These are phyloP conservation scores for Stomorhina lunata DNA, from an alignment of 2,888 invertebrate genomes.

Conservation along the genomic window DNA sequence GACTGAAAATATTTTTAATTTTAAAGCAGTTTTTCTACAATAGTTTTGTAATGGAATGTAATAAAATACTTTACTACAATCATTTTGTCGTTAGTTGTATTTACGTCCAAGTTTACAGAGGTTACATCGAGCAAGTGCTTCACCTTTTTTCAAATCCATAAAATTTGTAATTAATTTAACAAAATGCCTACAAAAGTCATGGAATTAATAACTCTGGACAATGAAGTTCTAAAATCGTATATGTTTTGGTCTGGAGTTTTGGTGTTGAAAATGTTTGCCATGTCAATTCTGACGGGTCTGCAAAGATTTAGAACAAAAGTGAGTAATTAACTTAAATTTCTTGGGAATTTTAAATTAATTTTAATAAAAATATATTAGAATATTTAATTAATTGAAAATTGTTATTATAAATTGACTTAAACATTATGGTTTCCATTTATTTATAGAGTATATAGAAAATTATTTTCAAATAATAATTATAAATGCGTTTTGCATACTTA, in stretches of 20 bases:
- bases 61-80: background rate
- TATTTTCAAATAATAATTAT: no score
- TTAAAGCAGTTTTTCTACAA: no score
- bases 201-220: slow-evolving; percentile 67
- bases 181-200: slow-evolving; percentile 48
- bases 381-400: no score
- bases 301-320: slow-evolving; percentile 78
- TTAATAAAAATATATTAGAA: no score
- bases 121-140: no score
- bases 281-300: slow-evolving; percentile 77
- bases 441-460: no score
- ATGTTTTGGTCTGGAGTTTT: slow-evolving; percentile 76
- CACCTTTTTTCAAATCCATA: background rate
- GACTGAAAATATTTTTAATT: no score
- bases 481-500: no score
- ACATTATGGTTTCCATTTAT: no score
- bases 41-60: background rate
- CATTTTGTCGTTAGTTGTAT: slow-evolving; percentile 6
- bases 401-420: no score
- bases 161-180: background rate
- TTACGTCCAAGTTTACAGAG: background rate
- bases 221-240: slow-evolving; percentile 74
- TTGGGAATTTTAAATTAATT: background rate
- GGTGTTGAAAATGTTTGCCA: slow-evolving; percentile 77
- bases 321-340: slow-evolving; percentile 12